Evolutionary conservation across 2,113 vertebrate species (phyloP).

Genomic region (Actenoides lindsayi): DNA sequence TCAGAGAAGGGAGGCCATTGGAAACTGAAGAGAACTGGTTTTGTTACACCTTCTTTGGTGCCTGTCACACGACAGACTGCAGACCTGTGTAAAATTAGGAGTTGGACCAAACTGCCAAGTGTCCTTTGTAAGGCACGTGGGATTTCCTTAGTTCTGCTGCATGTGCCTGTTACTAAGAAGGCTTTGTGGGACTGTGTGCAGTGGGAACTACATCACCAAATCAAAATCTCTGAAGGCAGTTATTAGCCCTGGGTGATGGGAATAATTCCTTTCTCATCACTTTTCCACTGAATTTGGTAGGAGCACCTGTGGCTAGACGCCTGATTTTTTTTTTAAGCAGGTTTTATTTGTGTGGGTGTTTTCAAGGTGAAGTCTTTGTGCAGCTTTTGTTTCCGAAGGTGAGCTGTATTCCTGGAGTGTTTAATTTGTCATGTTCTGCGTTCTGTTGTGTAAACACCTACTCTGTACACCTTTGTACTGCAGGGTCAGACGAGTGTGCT

Average conservation of each 20-base stretch:
- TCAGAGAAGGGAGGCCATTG: neutral
- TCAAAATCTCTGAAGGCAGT: neutral
- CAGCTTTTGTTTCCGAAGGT: neutral
- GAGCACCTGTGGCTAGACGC: neutral
- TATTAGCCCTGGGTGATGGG: neutral
- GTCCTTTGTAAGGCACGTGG: neutral
- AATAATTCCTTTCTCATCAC: neutral
- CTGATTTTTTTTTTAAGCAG: neutral
- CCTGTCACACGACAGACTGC: neutral
- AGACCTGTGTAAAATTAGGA: neutral
- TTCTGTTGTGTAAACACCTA: neutral
- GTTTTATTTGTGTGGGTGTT: neutral
- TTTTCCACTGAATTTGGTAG: neutral
- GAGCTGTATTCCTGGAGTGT: neutral
- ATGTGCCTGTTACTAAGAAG: neutral
- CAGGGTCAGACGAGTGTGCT: neutral
- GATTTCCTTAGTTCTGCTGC: neutral
- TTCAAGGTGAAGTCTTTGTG: neutral
- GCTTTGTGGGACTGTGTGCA: neutral
- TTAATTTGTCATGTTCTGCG: neutral
- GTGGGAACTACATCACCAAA: neutral
- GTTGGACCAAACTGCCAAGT: neutral
- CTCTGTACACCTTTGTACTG: neutral
- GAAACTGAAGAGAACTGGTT: neutral
- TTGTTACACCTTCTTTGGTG: neutral